A percentile compares a stretch with the other conserved stretches of the same genome.
Conservation (phyloP, 2,888 invertebrate species). For the Lasioglossum zephyrum region DNA sequence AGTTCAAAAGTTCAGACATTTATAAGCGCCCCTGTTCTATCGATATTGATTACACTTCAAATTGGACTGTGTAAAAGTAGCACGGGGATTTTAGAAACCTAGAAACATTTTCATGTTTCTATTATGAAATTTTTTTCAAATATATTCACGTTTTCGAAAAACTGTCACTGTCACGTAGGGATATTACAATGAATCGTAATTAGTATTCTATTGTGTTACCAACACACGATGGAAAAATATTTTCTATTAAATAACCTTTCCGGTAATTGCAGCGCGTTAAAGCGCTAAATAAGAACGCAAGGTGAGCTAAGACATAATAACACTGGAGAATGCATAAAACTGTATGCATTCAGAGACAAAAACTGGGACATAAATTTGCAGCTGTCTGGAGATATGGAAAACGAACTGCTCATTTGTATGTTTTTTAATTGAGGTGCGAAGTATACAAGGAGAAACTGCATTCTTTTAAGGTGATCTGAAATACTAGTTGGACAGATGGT, state of each 20-base stretch:
- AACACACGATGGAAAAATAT: not conserved
- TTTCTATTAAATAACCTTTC: not conserved
- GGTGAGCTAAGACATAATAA: not conserved
- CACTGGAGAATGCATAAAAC: not conserved
- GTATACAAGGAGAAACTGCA: not conserved
- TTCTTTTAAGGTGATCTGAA: not conserved
- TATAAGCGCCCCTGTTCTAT: conserved; percentile 46
- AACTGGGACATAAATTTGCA: not conserved
- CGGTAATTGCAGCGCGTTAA: not conserved
- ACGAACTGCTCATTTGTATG: not conserved
- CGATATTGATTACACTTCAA: conserved; percentile 41
- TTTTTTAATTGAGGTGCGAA: not conserved
- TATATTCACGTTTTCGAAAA: not conserved
- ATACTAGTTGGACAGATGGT: not conserved
- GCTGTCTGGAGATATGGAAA: not conserved
- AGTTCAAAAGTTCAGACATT: conserved; percentile 77
- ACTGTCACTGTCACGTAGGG: too few relatives aligned
- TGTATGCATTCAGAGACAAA: not conserved
- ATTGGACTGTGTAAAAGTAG: conserved; percentile 30
- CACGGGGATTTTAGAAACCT: conserved; percentile 10
- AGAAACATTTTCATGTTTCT: conserved; percentile 20
- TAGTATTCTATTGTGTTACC: not conserved
- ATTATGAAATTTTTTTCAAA: not conserved
- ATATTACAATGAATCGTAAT: not conserved
- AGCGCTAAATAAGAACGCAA: not conserved